Conservation (phyloP, 2,888 invertebrate genomes). For the Andrena minutula region DNA sequence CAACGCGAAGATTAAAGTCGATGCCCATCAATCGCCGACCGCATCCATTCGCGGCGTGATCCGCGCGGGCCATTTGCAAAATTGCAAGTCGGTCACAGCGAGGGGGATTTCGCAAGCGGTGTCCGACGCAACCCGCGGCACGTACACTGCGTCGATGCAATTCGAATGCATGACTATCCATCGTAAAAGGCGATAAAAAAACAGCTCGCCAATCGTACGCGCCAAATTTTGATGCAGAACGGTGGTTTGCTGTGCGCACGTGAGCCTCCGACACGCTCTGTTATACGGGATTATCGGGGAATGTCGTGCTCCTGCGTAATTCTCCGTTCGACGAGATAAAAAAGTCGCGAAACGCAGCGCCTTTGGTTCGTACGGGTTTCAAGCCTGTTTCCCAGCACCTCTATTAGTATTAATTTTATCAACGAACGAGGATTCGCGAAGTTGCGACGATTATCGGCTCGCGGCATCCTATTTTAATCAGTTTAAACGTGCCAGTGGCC, state of each 20-base stretch:
- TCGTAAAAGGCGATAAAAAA: conserved; percentile 17
- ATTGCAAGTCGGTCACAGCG: conserved; percentile 34
- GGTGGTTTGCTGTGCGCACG: conserved; percentile 35
- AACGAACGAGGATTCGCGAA: not conserved
- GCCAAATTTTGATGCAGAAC: conserved; percentile 72
- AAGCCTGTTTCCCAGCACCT: not conserved
- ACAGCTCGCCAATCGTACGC: conserved; percentile 42
- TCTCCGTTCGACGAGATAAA: not conserved
- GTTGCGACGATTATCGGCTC: not conserved
- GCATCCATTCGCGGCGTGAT: not conserved
- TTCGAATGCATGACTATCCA: conserved; percentile 11
- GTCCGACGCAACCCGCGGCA: conserved; percentile 4
- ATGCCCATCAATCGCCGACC: not conserved
- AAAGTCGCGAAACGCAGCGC: not conserved
- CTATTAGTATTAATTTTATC: conserved; percentile 2
- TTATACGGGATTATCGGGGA: conserved; percentile 12
- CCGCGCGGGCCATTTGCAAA: conserved; percentile 30
- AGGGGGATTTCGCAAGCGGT: conserved; percentile 36
- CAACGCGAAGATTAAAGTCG: conserved; percentile 4
- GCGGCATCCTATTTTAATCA: not conserved
- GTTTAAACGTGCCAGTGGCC: not conserved
- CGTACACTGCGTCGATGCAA: conserved; percentile 3
- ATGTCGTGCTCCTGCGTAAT: conserved; percentile 26
- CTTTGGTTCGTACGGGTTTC: not conserved
- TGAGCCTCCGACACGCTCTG: conserved; percentile 8